A percentile compares a stretch with the other conserved stretches of the same genome.
These are phyloP conservation scores for Lates calcarifer DNA, from an alignment of 2,113 vertebrate species.

Conservation along the genomic window DNA sequence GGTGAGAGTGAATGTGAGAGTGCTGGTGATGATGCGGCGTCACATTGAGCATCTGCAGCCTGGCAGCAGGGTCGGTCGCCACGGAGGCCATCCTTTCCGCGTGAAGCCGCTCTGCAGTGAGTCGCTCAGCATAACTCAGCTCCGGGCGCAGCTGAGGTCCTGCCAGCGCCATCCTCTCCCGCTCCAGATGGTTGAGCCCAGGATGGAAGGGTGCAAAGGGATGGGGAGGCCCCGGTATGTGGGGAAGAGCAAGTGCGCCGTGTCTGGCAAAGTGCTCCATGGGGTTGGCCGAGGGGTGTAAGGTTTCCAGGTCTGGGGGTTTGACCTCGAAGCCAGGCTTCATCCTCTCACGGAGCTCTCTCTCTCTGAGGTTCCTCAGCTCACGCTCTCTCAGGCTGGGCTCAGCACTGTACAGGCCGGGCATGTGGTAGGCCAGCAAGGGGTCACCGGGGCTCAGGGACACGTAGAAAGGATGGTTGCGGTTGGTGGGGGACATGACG, in stretches of 20 bases:
- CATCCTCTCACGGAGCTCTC: constrained; percentile 96
- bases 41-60: constrained; percentile 99
- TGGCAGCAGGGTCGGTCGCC: constrained; percentile 90
- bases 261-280: constrained; percentile 98
- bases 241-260: constrained; percentile 92
- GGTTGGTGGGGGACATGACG: constrained; percentile 97
- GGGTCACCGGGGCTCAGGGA: constrained; percentile 94
- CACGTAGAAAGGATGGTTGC: constrained; percentile 97
- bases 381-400: constrained; percentile 94
- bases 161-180: constrained; percentile 92
- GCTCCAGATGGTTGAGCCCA: constrained; percentile 91
- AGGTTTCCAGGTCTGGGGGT: constrained; percentile 92
- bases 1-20: constrained; percentile 98
- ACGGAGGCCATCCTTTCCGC: constrained; percentile 97
- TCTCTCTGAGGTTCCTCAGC: constrained; percentile 92
- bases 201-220: constrained; percentile 94
- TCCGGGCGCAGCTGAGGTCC: constrained; percentile 93
- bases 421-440: constrained; percentile 97
- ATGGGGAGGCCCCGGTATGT: constrained; percentile 93
- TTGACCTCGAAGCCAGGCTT: constrained; percentile 98
- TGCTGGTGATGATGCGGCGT: constrained; percentile 99
- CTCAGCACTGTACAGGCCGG: constrained; percentile 92
- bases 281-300: constrained; percentile 93
- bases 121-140: constrained; percentile 95
- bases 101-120: constrained; percentile 96